Evolutionary conservation across 2,888 invertebrate genomes (phyloP), one percentile per base, ranked within the genome.

Genomic region (Sympetrum striolatum): DNA sequence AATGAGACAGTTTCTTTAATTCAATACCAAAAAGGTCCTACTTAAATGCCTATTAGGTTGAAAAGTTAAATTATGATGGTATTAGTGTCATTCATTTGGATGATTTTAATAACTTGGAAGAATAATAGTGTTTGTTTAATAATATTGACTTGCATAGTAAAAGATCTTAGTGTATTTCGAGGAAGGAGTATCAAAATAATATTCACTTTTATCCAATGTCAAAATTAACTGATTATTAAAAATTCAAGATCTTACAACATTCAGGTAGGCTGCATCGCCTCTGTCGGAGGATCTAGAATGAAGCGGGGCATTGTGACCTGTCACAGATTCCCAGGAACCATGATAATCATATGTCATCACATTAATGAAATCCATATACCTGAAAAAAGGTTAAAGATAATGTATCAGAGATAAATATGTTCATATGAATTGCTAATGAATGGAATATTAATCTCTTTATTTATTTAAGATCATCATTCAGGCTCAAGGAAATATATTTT

Each of bases 301-400:
- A 0, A 97, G 94, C 0, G 96, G 96, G 0, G 97, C 95, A 92
- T 97, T 96, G 90, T 96, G 95, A 0, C 96, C 97, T 0, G 96
- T 96, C 0, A 94, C 93, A 0, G 93, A 90, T 86, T 97, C 96
- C 96, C 96, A 96, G 0, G 96, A 93, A 1, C 97, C 97, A 92
- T 97, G 96, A 92, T 97, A 94, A 92, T 97, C 97, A 92, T 97
- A 97, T 0, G 96, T 93, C 97, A 97, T 97, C 0, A 97, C 92
- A 92, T 96, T 96, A 80, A 97, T 95, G 37, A 96, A 94, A 92
- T 97, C 95, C 48, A 97, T 93, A 91, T 96, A 94, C 90, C 95
- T 95, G 91, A 58, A 82, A 82, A 2, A 81, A 81, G 1, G 31
- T 31, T 4, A n/a, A n/a, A n/a, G n/a, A n/a, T n/a, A n/a, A n/a